Conservation (phyloP, 2,113 vertebrate genomes). For the Prunella himalayana region DNA sequence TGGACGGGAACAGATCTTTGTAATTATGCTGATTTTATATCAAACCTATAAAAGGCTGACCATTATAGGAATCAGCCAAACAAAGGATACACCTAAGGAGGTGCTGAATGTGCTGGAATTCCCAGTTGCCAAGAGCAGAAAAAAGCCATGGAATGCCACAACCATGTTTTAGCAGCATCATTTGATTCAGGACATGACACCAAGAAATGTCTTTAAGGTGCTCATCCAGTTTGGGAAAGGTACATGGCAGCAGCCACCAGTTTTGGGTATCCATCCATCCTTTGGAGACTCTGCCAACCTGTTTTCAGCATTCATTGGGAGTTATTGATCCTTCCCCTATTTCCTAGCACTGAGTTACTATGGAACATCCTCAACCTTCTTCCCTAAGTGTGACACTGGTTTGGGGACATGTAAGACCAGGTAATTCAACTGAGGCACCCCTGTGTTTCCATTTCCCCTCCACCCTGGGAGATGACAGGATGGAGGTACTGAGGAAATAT, state of each 20-base stretch:
- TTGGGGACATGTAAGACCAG: neutral
- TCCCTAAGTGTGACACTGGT: neutral
- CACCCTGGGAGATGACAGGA: neutral
- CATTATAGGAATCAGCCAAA: neutral
- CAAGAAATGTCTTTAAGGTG: neutral
- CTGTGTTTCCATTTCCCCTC: neutral
- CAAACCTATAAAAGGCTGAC: neutral
- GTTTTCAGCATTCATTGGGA: neutral
- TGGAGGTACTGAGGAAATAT: neutral
- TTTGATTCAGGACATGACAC: neutral
- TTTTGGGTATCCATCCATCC: neutral
- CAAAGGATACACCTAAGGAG: neutral
- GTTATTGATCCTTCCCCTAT: neutral
- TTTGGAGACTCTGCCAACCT: neutral
- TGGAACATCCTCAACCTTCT: rapidly evolving
- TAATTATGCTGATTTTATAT: neutral
- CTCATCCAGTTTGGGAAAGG: neutral
- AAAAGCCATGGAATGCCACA: neutral
- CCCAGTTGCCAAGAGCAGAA: neutral
- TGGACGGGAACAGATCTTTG: neutral
- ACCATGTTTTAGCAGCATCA: neutral
- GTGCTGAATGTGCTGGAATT: neutral
- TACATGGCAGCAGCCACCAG: neutral
- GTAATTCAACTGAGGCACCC: neutral
- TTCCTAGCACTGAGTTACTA: neutral